Conservation (phyloP, 2,113 vertebrate species). For the Psittacula cyanocephala region DNA sequence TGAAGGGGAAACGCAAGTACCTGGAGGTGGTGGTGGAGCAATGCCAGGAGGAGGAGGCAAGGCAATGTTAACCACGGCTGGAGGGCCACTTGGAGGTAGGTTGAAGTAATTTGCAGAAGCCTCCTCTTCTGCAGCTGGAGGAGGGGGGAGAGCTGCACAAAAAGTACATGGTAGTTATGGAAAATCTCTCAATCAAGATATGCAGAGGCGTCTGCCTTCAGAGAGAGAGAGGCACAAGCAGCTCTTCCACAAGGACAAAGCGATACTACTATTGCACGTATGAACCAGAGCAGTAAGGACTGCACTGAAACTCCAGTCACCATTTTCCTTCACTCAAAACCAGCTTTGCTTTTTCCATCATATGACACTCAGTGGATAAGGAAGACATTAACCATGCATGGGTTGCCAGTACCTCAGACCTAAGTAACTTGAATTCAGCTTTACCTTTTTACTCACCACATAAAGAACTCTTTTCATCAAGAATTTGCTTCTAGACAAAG, state of each 20-base stretch:
- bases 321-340: background rate
- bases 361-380: background rate
- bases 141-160: constrained; percentile 83
- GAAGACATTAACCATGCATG: accelerated
- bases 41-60: constrained; percentile 91
- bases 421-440: background rate
- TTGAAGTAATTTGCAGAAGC: constrained; percentile 95
- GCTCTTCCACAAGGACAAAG: background rate
- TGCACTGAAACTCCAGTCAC: background rate
- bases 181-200: background rate
- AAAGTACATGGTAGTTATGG: background rate
- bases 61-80: constrained; percentile 89
- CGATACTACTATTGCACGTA: background rate
- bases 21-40: constrained; percentile 88
- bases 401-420: background rate
- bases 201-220: background rate
- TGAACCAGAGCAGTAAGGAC: background rate
- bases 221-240: background rate
- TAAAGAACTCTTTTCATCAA: background rate
- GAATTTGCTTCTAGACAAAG: background rate
- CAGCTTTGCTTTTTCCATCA: background rate
- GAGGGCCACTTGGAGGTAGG: constrained; percentile 85
- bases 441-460: background rate
- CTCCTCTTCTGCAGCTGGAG: constrained; percentile 89
- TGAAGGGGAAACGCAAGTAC: constrained; percentile 61